Conservation (phyloP, 2,797 vertebrate genomes). For the Pempheris klunzingeri region DNA sequence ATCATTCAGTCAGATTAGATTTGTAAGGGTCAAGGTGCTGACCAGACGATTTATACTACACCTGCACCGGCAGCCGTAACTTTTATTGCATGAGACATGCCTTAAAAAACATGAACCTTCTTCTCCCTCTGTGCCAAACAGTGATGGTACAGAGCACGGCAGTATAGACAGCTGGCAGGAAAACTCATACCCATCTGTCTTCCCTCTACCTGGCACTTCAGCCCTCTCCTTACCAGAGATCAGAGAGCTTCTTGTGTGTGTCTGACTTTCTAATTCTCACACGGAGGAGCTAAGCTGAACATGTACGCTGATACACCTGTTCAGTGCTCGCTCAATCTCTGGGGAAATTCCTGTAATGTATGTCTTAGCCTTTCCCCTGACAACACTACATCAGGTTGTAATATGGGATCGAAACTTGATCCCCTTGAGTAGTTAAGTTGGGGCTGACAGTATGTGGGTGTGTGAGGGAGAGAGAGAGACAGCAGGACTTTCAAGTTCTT, state of each 20-base stretch:
- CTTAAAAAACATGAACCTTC: slow-evolving; percentile 45
- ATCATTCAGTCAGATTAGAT: slow-evolving; percentile 45
- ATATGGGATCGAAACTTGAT: slow-evolving; percentile 64
- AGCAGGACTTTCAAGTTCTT: slow-evolving; percentile 13
- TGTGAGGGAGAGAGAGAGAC: slow-evolving; percentile 1
- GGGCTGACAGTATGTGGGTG: slow-evolving; percentile 17
- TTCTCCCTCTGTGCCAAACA: slow-evolving; percentile 46
- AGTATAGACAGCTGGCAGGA: slow-evolving; percentile 68
- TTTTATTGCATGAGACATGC: slow-evolving; percentile 53
- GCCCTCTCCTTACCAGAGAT: slow-evolving; percentile 65
- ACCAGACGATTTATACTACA: slow-evolving; percentile 48
- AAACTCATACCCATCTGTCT: slow-evolving; percentile 67
- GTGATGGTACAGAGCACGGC: slow-evolving; percentile 37
- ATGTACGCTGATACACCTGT: slow-evolving; percentile 69
- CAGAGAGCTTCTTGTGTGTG: slow-evolving; percentile 65
- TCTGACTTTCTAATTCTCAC: slow-evolving; percentile 69
- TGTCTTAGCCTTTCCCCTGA: slow-evolving; percentile 63
- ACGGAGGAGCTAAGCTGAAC: slow-evolving; percentile 63
- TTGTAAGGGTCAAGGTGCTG: slow-evolving; percentile 30
- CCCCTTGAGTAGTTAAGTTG: slow-evolving; percentile 54
- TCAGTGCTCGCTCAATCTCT: slow-evolving; percentile 51
- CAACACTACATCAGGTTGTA: slow-evolving; percentile 58
- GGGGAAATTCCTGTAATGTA: slow-evolving; percentile 58
- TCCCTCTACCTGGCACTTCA: slow-evolving; percentile 56
- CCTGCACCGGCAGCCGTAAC: slow-evolving; percentile 48